phyloP scores from a whole-genome alignment of 1,140 invertebrate species.

The Zaprionus nigranus region DNA sequence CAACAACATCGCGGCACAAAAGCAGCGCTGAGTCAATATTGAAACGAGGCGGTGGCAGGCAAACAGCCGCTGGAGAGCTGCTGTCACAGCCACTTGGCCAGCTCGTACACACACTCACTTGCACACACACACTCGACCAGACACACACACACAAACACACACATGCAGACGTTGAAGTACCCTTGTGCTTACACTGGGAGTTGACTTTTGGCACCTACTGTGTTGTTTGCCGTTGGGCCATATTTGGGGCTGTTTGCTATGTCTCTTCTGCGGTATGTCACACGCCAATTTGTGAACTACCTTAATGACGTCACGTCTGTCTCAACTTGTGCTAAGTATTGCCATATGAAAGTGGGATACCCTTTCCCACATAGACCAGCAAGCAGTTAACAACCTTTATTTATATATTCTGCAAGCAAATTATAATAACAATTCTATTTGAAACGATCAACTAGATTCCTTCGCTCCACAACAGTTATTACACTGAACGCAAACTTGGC shows the following conservation, averaged over 20 bases:
- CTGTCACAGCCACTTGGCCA: constrained; percentile 34
- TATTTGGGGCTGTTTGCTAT: constrained; percentile 8
- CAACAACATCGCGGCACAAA: constrained; percentile 2
- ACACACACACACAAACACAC: constrained; percentile 20
- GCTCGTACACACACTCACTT: constrained; percentile 22
- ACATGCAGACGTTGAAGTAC: constrained; percentile 18
- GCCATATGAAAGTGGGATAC: too few species aligned
- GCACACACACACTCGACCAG: constrained; percentile 27
- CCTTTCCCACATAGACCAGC: too few species aligned
- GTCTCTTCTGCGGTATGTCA: constrained; percentile 54
- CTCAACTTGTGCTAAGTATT: neutral
- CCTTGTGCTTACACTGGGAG: constrained; percentile 51
- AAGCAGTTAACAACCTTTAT: too few species aligned
- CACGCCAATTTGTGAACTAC: constrained; percentile 43
- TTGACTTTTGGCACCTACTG: constrained; percentile 69
- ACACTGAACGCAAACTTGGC: constrained; percentile 1
- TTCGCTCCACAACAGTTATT: neutral
- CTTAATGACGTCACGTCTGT: constrained; percentile 12
- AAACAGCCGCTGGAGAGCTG: constrained; percentile 53
- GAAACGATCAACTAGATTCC: neutral
- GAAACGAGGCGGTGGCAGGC: constrained; percentile 57
- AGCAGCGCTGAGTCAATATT: constrained; percentile 70
- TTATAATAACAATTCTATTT: neutral
- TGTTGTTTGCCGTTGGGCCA: constrained; percentile 22
- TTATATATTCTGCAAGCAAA: too few species aligned